phyloP scores from a whole-genome alignment of 2,888 invertebrate species.

The Resseliella maxima region DNA sequence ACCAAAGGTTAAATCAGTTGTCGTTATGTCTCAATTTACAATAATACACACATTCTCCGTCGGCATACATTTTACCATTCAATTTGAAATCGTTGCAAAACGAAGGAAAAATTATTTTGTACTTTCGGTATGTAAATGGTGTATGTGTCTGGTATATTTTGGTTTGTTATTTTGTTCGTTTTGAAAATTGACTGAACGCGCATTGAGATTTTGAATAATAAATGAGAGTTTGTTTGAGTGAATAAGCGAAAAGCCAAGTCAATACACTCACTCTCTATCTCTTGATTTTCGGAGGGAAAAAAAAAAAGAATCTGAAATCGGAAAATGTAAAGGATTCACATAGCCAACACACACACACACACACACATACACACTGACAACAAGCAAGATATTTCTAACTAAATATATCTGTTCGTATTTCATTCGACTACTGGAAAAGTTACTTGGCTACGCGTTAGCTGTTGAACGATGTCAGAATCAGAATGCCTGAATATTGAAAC shows the following conservation, averaged over 20 bases:
- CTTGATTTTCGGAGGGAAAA: not conserved
- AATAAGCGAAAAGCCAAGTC: not conserved
- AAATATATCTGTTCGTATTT: not conserved
- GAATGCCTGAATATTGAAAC: not conserved
- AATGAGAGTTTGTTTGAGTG: conserved; percentile 35
- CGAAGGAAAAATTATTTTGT: not conserved
- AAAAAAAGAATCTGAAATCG: not conserved
- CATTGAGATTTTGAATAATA: conserved; percentile 16
- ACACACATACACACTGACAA: not conserved
- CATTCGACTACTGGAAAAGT: not conserved
- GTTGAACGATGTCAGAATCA: conserved; percentile 4
- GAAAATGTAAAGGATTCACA: conserved; percentile 22
- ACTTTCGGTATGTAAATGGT: not conserved
- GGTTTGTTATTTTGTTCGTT: too few relatives aligned
- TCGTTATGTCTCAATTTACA: conserved; percentile 11
- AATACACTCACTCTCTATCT: not conserved
- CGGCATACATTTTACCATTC: not conserved
- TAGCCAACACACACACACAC: too few relatives aligned
- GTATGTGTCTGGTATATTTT: not conserved
- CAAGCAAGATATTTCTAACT: not conserved
- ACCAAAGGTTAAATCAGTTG: not conserved
- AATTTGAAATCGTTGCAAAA: not conserved
- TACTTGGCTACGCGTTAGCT: too few relatives aligned
- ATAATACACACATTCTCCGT: not conserved
- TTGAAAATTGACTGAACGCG: not conserved